Conservation (phyloP, 2,797 vertebrate species). For the Odontamblyopus lacepedii region DNA sequence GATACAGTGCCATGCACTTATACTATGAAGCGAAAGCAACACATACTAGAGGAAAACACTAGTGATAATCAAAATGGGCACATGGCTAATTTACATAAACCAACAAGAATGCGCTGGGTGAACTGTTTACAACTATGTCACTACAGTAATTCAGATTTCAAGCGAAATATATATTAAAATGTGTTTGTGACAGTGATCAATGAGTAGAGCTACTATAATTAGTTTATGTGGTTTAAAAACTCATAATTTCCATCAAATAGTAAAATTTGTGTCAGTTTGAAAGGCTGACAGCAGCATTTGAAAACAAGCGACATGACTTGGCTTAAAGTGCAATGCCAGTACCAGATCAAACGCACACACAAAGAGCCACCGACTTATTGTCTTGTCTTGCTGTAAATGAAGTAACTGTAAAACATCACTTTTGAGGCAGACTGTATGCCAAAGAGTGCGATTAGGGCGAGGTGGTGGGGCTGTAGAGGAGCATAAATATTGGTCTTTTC, state of each 20-base stretch:
- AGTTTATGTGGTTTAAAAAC: not conserved
- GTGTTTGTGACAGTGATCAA: not conserved
- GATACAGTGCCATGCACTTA: too few relatives aligned
- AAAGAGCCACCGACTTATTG: slow-evolving; percentile 31
- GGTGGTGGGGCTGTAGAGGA: slow-evolving; percentile 25
- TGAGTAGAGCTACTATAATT: not conserved
- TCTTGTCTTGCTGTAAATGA: slow-evolving; percentile 56
- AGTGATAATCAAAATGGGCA: not conserved
- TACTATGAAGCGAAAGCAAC: not conserved
- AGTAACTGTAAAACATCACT: slow-evolving; percentile 66
- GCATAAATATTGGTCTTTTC: slow-evolving; percentile 79
- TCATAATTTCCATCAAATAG: not conserved
- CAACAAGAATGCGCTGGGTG: not conserved
- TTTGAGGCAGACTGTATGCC: slow-evolving; percentile 51
- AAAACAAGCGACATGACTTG: slow-evolving; percentile 71
- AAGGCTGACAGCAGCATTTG: slow-evolving; percentile 59
- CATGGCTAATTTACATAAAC: slow-evolving; percentile 9
- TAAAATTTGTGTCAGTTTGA: slow-evolving; percentile 3
- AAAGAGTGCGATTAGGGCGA: slow-evolving; percentile 56
- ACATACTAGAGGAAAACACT: too few relatives aligned
- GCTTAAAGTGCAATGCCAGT: slow-evolving; percentile 29
- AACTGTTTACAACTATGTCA: not conserved
- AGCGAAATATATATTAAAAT: not conserved
- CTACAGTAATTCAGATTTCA: not conserved
- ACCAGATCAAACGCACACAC: slow-evolving; percentile 42